Base-by-base conservation (phyloP, 2,888 invertebrate species). In the Ernsta delagoae region DNA sequence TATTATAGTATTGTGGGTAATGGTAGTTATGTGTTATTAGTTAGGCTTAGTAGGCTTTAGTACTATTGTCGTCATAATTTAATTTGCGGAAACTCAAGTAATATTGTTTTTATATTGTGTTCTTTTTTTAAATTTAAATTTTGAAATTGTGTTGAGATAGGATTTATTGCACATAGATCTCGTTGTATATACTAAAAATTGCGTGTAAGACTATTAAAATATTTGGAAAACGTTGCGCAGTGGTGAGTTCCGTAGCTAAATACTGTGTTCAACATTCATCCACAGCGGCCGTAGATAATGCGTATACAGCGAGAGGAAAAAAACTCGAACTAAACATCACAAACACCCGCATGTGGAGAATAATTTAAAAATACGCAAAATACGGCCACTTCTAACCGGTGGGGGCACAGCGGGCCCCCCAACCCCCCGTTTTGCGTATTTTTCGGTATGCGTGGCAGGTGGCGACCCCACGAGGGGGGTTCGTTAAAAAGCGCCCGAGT, bases 281-380 rank as follows among this genome's bases (percentile, higher is more conserved):
- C 57, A 7, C 59, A 31, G 43, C 57, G 43, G 59, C 59, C 59
- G 12, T 54, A 45, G 60, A 64, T 70, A 65, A 65, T 60, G 31
- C 54, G 60, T 65, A 61, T 61, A 65, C 43, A 6, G 48, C 73
- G 72, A 66, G 71, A 72, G 73, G 39, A 39, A 7, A 39, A 39
- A 39, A 39, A 39, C 39, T 39, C 39, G 39, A 39, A 39, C 39
- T 39, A 39, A 39, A 39, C 39, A 39, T 39, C 39, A 39, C 39
- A 39, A 39, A 39, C 39, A 39, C 39, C 39, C 39, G 39, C 39
- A 39, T 39, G 39, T 39, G 5, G 5, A 39, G 39, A 39, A 92
- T 92, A 91, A 92, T 92, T 92, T 92, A 91, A 93, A 93, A 93
- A 89, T 92, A 92, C 92, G 92, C 92, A 92, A 92, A 93, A 92